phyloP scores from a whole-genome alignment of 2,113 vertebrate species.

The Sphaerodactylus townsendi region DNA sequence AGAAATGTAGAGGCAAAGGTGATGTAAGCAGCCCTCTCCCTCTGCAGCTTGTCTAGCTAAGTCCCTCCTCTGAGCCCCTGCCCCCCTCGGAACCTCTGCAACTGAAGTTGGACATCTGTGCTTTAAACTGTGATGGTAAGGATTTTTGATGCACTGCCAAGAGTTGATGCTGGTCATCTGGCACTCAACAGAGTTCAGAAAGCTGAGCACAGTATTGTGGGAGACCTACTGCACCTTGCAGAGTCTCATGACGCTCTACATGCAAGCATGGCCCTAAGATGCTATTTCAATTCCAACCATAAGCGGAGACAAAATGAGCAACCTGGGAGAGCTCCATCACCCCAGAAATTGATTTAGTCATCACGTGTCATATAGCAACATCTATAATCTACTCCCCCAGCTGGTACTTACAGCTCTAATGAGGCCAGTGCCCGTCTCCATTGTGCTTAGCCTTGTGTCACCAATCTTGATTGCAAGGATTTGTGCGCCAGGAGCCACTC shows the following conservation, averaged over 20 bases:
- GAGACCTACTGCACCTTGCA: too few species aligned
- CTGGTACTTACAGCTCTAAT: constrained; percentile 88
- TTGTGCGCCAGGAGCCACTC: constrained; percentile 93
- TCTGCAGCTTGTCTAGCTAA: background rate
- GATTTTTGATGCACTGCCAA: background rate
- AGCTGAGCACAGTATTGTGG: too few species aligned
- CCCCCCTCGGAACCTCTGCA: too few species aligned
- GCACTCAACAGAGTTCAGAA: background rate
- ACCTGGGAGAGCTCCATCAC: background rate
- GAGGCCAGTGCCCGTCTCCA: constrained; percentile 98
- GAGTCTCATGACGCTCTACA: too few species aligned
- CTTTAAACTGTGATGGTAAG: too few species aligned
- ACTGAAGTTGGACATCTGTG: background rate
- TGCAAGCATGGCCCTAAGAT: too few species aligned
- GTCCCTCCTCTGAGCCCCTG: too few species aligned
- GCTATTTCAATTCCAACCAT: background rate
- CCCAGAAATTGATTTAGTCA: background rate
- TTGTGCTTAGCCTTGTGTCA: constrained; percentile 94
- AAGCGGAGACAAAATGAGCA: background rate
- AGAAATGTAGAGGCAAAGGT: too few species aligned
- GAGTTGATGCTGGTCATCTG: background rate
- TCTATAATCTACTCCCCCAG: background rate
- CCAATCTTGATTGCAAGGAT: constrained; percentile 96
- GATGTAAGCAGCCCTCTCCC: background rate
- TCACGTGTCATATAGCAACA: background rate